Evolutionary conservation across 2,888 invertebrate genomes (phyloP), one percentile per base, ranked within the genome.

Genomic region (Tetrapedia diversipes): DNA sequence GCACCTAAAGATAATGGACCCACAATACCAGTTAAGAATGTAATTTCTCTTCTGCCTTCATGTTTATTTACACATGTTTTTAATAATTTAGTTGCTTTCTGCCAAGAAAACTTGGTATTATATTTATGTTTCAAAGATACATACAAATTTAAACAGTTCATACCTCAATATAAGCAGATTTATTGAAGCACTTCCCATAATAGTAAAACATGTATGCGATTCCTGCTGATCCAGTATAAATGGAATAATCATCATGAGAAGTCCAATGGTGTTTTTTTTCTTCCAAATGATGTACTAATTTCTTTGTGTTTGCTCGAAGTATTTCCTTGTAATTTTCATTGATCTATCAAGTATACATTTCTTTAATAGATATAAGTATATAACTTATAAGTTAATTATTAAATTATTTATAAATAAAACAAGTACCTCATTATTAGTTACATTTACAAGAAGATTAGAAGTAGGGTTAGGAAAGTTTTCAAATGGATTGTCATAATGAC

Each of bases 161-260:
- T 83, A 92, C 89, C 27, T 77, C 65, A 10, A 89, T 81, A 66
- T 90, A 90, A 45, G 63, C 72, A 27, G 84, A 80, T 54, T 90
- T 83, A 6, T 88, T 78, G 27, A 85, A 87, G 72, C 80, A 86
- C 60, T 87, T 88, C 45, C 92, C 92, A 82, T 92, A 90, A 80
- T 94, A 93, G 66, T 95, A 92, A 88, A 95, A 95, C 79, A 95
- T 92, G 45, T 95, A 91, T 41, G 95, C 95, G 74, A 96, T 92
- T 41, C 97, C 97, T 79, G 95, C 91, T 67, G 94, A 94, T 41
- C 97, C 97, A 10, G 96, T 96, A 85, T 97, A 97, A 0, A 97
- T 93, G 4, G 95, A 94, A 83, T 92, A 93, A 92, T 96, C 95
- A 41, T 89, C 73, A 11, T 70, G 60, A 32, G 77, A 60, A 16